phyloP scores from a whole-genome alignment of 2,797 vertebrate species.

The Aselliscus stoliczkanus region DNA sequence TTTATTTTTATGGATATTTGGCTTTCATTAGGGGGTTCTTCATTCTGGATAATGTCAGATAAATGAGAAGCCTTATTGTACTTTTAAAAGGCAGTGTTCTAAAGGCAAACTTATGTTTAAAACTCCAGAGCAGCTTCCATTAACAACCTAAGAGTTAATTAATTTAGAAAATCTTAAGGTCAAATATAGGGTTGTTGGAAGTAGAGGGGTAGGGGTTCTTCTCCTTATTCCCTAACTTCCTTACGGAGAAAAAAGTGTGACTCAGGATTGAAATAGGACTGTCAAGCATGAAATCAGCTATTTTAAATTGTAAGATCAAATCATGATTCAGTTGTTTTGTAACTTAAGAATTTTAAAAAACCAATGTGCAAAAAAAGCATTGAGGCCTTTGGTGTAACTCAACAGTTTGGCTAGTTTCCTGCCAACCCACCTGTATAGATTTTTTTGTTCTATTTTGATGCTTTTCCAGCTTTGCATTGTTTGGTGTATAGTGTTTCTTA shows the following conservation, averaged over 20 bases:
- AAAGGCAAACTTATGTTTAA: not conserved
- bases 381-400: not conserved
- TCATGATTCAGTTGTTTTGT: not conserved
- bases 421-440: not conserved
- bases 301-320: not conserved
- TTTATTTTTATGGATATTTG: conserved; percentile 13
- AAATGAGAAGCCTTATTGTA: not conserved
- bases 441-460: not conserved
- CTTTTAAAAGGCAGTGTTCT: not conserved
- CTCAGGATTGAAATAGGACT: not conserved
- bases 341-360: not conserved
- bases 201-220: not conserved
- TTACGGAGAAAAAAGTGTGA: not conserved
- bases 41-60: conserved; percentile 9
- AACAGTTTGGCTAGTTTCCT: not conserved
- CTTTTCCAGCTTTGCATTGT: not conserved
- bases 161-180: not conserved
- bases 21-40: not conserved
- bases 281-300: not conserved
- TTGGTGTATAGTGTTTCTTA: not conserved
- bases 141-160: not conserved
- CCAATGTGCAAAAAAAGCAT: not conserved
- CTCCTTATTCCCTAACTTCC: not conserved
- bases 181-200: not conserved
- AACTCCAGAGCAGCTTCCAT: not conserved